Percentiles rank a stretch among this genome's conserved stretches.
These are phyloP conservation scores for Acleris sparsana DNA, from an alignment of 2,888 invertebrate species.

Conservation along the genomic window DNA sequence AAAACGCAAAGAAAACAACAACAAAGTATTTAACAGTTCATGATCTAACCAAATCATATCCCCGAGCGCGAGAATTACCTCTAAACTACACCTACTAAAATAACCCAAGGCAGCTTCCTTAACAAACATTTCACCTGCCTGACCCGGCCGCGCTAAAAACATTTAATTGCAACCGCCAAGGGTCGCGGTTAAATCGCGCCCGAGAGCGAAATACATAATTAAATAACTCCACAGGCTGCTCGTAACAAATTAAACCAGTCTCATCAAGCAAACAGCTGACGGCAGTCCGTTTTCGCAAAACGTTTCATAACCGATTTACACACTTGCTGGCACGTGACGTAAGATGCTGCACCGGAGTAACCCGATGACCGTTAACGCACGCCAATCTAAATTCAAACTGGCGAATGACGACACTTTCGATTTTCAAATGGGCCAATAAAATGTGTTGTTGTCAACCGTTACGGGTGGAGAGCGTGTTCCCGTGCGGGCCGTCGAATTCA, in stretches of 20 bases:
- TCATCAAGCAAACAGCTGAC: slow-evolving; percentile 37
- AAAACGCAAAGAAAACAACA: no score
- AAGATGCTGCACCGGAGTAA: slow-evolving; percentile 32
- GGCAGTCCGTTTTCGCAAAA: slow-evolving; percentile 54
- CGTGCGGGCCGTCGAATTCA: slow-evolving; percentile 40
- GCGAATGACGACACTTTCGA: slow-evolving; percentile 61
- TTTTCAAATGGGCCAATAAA: slow-evolving; percentile 55
- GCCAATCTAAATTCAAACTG: slow-evolving; percentile 54
- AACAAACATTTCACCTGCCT: slow-evolving; percentile 15
- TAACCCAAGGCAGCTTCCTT: not conserved
- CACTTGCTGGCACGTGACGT: slow-evolving; percentile 38
- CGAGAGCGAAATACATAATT: slow-evolving; percentile 25
- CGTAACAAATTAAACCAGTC: slow-evolving; percentile 43
- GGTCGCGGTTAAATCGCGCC: slow-evolving; percentile 5
- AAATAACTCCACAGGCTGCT: slow-evolving; percentile 10
- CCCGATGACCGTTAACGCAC: slow-evolving; percentile 41
- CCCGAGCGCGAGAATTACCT: not conserved
- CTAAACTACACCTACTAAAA: not conserved
- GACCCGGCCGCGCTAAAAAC: slow-evolving; percentile 9
- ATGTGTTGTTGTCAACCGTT: slow-evolving; percentile 35
- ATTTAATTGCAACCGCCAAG: slow-evolving; percentile 25
- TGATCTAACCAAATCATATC: not conserved
- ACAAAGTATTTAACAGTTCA: no score
- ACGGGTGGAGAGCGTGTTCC: slow-evolving; percentile 20
- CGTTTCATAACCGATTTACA: slow-evolving; percentile 57